Conservation (phyloP, 2,113 vertebrate species). For the Oophaga pumilio region DNA sequence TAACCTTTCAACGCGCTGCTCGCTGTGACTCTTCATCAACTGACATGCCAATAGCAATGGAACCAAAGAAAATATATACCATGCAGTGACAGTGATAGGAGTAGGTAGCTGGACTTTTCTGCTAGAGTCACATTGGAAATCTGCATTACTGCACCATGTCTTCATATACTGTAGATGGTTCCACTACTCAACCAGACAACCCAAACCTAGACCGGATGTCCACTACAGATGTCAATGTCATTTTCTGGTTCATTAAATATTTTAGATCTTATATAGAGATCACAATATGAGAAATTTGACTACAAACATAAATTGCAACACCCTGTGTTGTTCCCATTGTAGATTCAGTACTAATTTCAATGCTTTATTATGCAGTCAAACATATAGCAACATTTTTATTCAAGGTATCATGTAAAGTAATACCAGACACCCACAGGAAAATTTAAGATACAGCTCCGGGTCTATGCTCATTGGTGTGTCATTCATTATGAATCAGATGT, state of each 20-base stretch:
- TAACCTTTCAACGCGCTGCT: constrained; percentile 54
- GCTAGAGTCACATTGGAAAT: constrained; percentile 15
- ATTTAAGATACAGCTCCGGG: not conserved
- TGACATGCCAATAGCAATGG: constrained; percentile 57
- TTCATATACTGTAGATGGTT: not conserved
- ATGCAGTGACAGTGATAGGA: constrained; percentile 40
- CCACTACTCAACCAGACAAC: too few relatives aligned
- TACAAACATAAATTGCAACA: not conserved
- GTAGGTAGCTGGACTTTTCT: constrained; percentile 20
- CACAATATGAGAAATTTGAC: not conserved
- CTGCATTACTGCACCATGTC: not conserved
- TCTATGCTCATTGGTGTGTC: not conserved
- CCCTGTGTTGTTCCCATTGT: not conserved
- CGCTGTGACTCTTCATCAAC: constrained; percentile 57
- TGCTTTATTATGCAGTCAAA: too few relatives aligned
- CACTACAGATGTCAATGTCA: not conserved
- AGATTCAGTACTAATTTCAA: too few relatives aligned
- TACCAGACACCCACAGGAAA: not conserved
- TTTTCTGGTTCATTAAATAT: not conserved
- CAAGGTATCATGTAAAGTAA: not conserved
- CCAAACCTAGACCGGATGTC: not conserved
- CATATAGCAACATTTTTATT: not conserved
- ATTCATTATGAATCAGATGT: not conserved
- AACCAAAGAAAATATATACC: constrained; percentile 58
- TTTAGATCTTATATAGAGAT: not conserved